phyloP scores from a whole-genome alignment of 2,797 vertebrate species.

The Phoeniculus purpureus region DNA sequence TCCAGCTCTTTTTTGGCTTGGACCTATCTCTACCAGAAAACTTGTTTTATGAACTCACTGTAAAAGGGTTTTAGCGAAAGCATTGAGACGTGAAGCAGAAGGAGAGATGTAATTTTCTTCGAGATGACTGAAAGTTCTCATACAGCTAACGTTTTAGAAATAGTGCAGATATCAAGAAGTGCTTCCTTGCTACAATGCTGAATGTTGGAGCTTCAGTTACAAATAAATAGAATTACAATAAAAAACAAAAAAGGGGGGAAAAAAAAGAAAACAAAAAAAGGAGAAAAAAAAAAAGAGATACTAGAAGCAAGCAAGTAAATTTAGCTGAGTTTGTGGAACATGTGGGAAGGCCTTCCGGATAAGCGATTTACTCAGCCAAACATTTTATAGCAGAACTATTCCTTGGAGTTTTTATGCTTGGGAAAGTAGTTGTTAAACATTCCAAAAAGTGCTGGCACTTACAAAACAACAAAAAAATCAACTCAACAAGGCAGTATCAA shows the following conservation, averaged over 20 bases:
- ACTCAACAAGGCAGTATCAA: constrained; percentile 63
- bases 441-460: constrained; percentile 82
- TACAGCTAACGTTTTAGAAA: constrained; percentile 54
- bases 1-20: constrained; percentile 58
- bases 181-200: constrained; percentile 75
- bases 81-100: constrained; percentile 48
- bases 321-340: constrained; percentile 56
- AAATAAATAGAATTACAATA: not conserved
- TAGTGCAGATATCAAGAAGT: constrained; percentile 77
- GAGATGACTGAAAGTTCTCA: constrained; percentile 70
- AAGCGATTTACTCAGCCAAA: constrained; percentile 73
- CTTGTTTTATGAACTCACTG: constrained; percentile 69
- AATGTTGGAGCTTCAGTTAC: constrained; percentile 67
- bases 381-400: constrained; percentile 76
- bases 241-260: not conserved
- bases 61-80: constrained; percentile 49
- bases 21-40: constrained; percentile 62
- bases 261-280: not conserved
- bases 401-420: constrained; percentile 69
- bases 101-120: constrained; percentile 50
- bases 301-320: constrained; percentile 65
- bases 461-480: constrained; percentile 42
- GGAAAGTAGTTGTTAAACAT: constrained; percentile 77
- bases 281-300: not conserved
- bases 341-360: constrained; percentile 63